Evolutionary conservation across 2,113 vertebrate genomes (phyloP), one percentile per base, ranked within the genome.

Genomic region (Anarhynchus alexandrinus): DNA sequence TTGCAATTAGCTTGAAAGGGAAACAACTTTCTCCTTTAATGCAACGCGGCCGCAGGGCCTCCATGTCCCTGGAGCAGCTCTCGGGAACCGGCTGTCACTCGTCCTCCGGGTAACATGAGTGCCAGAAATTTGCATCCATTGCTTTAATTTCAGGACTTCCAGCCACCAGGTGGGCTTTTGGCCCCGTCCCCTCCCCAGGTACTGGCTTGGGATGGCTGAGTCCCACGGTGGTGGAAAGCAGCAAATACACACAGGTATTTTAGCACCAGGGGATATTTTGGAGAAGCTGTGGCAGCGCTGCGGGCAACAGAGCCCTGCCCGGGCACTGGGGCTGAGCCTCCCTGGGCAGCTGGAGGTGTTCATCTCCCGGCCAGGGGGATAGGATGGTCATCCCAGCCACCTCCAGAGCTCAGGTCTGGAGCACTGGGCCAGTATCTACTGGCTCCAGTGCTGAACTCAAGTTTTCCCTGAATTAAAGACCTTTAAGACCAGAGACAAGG

Each of bases 1-100:
- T 79, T 25, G 55, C 94, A 96, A 97, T 96, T 96, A 97, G 79
- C 90, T 86, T 15, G 36, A 94, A 95, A 89, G 67, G 89, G 82
- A 96, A 96, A 95, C 3, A 11, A 96, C 96, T 98, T 94, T 93
- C 81, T 96, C 81, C 86, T 83, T 86, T 90, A 86, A 91, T 62
- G 43, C 43, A 72, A 11, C 29, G 2, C 1, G 0, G 22, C n/a
- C 4, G 1, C 10, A 5, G 73, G 36, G 40, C 36, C 76, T 54
- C 64, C 1, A 0, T 8, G 12, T 51, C 17, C 65, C 67, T 1
- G 0, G 64, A 80, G 54, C 25, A 57, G 70, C 77, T 69, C 72
- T 57, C 1, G 6, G 55, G 42, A 87, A 19, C 8, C 0, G 0
- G 32, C 78, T 87, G 81, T 61, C 6, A 2, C 38, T 81, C 5